These are phyloP conservation scores for Cataglyphis rosenhaueri DNA, from an alignment of 2,888 invertebrate species.

Conservation along the genomic window DNA sequence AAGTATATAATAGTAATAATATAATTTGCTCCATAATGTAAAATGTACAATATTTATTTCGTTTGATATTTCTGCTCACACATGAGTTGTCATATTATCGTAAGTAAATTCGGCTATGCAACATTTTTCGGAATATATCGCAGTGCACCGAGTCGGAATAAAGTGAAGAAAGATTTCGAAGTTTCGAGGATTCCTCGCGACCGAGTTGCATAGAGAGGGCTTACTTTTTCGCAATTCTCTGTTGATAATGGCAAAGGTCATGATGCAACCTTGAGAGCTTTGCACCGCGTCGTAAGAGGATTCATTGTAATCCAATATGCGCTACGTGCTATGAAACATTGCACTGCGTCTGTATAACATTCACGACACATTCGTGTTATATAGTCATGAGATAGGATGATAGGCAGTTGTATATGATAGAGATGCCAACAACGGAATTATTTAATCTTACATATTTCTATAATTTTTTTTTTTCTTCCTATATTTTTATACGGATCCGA, in stretches of 20 bases:
- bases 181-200: constrained; percentile 5
- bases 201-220: constrained; percentile 22
- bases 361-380: constrained; percentile 52
- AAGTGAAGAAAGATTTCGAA: not conserved
- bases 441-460: constrained; percentile 6
- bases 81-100: not conserved
- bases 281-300: constrained; percentile 79
- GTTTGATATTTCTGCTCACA: not conserved
- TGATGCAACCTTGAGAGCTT: constrained; percentile 73
- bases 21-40: not conserved
- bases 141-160: constrained; percentile 8
- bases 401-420: constrained; percentile 39
- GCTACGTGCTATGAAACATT: constrained; percentile 73
- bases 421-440: constrained; percentile 16
- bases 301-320: constrained; percentile 82
- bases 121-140: constrained; percentile 25
- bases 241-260: constrained; percentile 74
- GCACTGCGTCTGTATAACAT: constrained; percentile 52
- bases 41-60: not conserved
- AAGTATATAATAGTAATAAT: not conserved
- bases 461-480: constrained; percentile 9
- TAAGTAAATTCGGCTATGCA: not conserved
- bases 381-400: constrained; percentile 56
- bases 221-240: constrained; percentile 52
- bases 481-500: constrained; percentile 19